Evolutionary conservation across 2,113 vertebrate species (phyloP).

Genomic region (Spermophilus dauricus): DNA sequence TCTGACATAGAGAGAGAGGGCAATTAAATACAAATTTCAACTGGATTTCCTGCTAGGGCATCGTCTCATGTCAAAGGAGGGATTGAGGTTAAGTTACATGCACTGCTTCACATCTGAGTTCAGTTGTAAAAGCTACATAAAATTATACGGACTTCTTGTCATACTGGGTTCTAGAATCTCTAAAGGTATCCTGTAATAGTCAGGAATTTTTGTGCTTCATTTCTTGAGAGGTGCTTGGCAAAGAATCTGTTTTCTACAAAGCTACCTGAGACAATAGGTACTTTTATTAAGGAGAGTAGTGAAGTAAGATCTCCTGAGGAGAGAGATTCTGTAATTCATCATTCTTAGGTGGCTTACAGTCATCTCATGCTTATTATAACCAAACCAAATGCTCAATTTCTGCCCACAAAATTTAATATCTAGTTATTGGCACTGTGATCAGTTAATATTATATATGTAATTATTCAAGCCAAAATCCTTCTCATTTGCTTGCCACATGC

Average conservation of each 20-base stretch:
- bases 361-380: neutral
- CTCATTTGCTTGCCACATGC: neutral
- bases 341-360: neutral
- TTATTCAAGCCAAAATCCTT: neutral
- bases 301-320: neutral
- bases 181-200: neutral
- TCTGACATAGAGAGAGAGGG: neutral
- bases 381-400: neutral
- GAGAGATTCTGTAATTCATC: neutral
- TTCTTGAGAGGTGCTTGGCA: neutral
- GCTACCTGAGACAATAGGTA: neutral
- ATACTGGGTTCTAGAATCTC: neutral
- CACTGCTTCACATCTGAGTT: neutral
- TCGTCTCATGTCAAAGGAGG: neutral
- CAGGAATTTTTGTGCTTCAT: neutral
- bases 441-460: neutral
- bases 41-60: neutral
- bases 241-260: neutral
- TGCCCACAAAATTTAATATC: neutral
- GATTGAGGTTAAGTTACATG: neutral
- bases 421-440: neutral
- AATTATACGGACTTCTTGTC: neutral
- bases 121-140: neutral
- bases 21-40: neutral
- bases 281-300: neutral